Conservation (phyloP, 2,797 vertebrate genomes). For the Sparidentex hasta region DNA sequence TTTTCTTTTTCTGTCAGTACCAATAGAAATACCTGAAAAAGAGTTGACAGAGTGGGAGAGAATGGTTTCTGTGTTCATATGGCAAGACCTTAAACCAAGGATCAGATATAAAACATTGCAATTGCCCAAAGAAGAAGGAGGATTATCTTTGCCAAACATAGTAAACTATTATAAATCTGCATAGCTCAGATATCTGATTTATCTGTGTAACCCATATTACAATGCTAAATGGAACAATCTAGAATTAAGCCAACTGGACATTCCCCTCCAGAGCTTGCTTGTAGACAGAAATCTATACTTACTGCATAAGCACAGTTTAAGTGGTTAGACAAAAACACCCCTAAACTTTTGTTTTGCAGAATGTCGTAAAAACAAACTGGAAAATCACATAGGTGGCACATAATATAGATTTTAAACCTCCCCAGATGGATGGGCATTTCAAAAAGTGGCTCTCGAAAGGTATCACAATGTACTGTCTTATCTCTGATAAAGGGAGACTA, state of each 20-base stretch:
- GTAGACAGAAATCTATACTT: background rate
- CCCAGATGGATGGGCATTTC: background rate
- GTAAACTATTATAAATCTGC: no score
- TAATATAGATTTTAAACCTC: background rate
- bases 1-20: background rate
- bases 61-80: background rate
- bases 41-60: background rate
- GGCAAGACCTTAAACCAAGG: background rate
- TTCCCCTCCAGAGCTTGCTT: background rate
- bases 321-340: no score
- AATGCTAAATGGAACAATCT: background rate
- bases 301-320: no score
- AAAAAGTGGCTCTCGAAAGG: background rate
- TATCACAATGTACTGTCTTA: background rate
- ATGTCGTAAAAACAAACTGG: no score
- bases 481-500: background rate
- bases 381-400: no score
- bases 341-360: no score
- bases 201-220: background rate
- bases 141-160: no score
- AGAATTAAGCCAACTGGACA: background rate
- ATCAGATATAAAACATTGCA: no score
- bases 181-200: background rate
- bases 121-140: no score
- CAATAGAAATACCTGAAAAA: background rate